A percentile compares a stretch with the other conserved stretches of the same genome.
Evolutionary conservation across 2,797 vertebrate genomes (phyloP).

Genomic region (Limosa lapponica): DNA sequence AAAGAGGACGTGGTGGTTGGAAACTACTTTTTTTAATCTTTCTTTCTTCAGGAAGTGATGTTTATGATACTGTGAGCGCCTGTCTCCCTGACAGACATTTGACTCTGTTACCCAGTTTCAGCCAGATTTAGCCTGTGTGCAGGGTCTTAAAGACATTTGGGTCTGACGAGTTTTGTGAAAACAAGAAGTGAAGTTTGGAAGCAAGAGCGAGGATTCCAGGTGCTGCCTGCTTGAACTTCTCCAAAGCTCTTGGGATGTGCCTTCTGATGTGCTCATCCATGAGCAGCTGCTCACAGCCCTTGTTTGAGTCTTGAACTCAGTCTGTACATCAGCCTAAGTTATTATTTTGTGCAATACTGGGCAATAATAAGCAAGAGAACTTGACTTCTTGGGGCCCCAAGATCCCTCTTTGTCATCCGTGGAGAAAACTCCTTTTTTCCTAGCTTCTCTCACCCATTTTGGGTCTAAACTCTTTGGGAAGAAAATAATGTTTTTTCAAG

Average conservation of each 20-base stretch:
- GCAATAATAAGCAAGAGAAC: background rate
- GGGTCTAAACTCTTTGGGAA: background rate
- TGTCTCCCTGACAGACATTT: background rate
- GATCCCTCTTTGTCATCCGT: background rate
- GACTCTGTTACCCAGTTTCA: background rate
- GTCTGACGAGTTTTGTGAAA: background rate
- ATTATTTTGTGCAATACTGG: background rate
- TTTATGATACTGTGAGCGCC: accelerated
- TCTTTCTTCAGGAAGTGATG: background rate
- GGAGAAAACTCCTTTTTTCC: background rate
- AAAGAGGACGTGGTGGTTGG: background rate
- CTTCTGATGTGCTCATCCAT: background rate
- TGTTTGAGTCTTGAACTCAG: background rate
- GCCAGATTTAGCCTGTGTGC: background rate
- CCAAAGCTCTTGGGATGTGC: background rate
- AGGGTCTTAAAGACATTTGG: background rate
- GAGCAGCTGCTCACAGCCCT: background rate
- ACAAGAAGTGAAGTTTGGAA: background rate
- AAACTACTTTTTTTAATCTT: background rate
- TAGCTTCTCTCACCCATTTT: background rate
- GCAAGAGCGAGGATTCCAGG: background rate
- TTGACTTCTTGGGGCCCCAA: background rate
- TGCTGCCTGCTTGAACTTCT: background rate
- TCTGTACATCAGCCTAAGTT: background rate
- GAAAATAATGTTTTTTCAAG: background rate